Base-by-base conservation (phyloP, 2,113 vertebrate species). In the Antechinus flavipes region DNA sequence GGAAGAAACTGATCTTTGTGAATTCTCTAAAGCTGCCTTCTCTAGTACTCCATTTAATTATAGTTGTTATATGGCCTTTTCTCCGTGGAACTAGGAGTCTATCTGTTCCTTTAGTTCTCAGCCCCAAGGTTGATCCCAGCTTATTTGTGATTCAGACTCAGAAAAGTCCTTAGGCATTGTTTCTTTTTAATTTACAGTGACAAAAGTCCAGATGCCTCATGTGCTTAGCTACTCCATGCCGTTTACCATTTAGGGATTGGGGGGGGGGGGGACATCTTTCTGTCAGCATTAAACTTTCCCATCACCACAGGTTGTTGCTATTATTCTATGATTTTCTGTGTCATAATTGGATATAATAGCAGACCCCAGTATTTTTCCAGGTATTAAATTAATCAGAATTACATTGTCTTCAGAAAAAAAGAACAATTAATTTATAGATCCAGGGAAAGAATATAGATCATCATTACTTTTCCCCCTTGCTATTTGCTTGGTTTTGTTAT, bases 391-490 rank as follows among this genome's bases (percentile, higher is more conserved):
- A 94, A 84, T 92, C 93, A 93, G 30, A 35, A 76, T 56, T 91
- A 35, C 23, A 53, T 19, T 90, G 27, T 92, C 91, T 97, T 94
- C 47, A 93, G 89, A 95, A 94, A 84, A 95, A 95, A 94, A 46
- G 52, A 95, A 12, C 61, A 92, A 54, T 89, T 95, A 55, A 95
- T 95, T 95, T 91, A 49, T 92, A 94, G 91, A 94, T 96, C 96
- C 52, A 42, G 58, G 93, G 49, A 97, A 95, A 61, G 55, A 93
- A 11, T 54, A 50, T 93, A 58, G 91, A 93, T 95, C 90, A 93
- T 94, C 92, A 92, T 56, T 84, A 53, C 47, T 95, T 3, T n/a
- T 94, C 94, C 92, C 89, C 47, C 30, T 91, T 52, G 27, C 47
- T 46, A 14, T 90, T 22, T 91, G 23, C 7, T 93, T 14, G 11